Base-by-base conservation (phyloP, 1,140 invertebrate genomes). In the Adelges cooleyi region DNA sequence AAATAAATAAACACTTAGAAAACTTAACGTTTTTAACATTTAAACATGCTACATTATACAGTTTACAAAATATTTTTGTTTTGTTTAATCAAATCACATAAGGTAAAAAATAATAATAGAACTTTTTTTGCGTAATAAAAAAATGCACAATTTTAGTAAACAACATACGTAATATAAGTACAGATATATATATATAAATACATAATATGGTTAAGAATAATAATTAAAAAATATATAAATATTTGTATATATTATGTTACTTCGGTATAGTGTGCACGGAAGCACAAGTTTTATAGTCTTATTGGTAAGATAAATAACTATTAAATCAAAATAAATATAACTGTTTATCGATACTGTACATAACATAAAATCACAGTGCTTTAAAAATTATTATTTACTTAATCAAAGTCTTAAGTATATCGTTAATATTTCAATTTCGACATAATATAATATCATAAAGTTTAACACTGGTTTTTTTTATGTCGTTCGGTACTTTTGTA, bases 1-100 rank as follows among this genome's bases (percentile, higher is more conserved):
- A 62, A 62, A 62, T 62, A 48, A 62, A 62, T 62, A 62, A 62
- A 62, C 56, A 62, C 56, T 48, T 62, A 62, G n/a, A 62, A 62
- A 62, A 62, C 56, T 62, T 62, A 62, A 62, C 56, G 42, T 48
- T 62, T 62, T 44, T 44, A 44, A 44, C 40, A 44, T 44, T n/a
- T 11, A 33, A 6, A 11, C 29, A 33, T 6, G 29, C 5, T 33
- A 33, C 40, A 59, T 44, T 17, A 59, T 46, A 59, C 42, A 59
- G 22, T 42, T 59, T 59, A 23, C 5, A 44, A 59, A 59, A 59
- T 42, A n/a, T 42, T 4, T 44, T 44, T 44, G 22, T 44, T n/a
- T 11, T 44, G 18, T 36, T 44, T 46, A 23, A 56, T 42, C 38
- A 40, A 46, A 59, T 46, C 27, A 29, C 5, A 8, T n/a, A 17